Conservation (phyloP, 2,113 vertebrate genomes). For the Australoheros scitulus region DNA sequence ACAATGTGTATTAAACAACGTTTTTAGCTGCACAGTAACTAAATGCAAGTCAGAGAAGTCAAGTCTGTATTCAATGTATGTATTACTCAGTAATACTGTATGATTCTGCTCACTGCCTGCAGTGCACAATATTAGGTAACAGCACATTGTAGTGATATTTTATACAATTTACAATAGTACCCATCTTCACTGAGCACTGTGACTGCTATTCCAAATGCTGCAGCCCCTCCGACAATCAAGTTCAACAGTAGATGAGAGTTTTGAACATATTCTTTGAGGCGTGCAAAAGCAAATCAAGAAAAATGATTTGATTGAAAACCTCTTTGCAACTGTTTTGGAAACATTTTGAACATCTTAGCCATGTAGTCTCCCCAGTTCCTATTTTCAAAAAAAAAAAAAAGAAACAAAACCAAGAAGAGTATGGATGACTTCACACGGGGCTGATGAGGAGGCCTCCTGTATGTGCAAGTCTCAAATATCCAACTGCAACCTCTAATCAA, state of each 20-base stretch:
- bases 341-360: conserved; percentile 8
- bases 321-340: not conserved
- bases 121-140: conserved; percentile 64
- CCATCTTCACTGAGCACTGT: conserved; percentile 39
- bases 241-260: conserved; percentile 46
- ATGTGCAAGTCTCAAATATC: conserved; percentile 18
- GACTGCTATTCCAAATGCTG: conserved; percentile 27
- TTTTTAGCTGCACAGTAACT: conserved; percentile 66
- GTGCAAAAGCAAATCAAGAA: conserved; percentile 48
- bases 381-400: not conserved
- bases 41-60: conserved; percentile 57
- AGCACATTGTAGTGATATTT: conserved; percentile 43
- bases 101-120: conserved; percentile 68
- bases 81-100: conserved; percentile 65
- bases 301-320: conserved; percentile 23
- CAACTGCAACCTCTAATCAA: conserved; percentile 9
- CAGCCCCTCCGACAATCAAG: conserved; percentile 45
- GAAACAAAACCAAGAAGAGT: not conserved
- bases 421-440: conserved; percentile 7
- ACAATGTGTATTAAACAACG: conserved; percentile 50
- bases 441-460: conserved; percentile 28
- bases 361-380: conserved; percentile 3
- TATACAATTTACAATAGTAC: conserved; percentile 63
- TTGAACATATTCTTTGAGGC: conserved; percentile 45
- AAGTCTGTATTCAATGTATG: conserved; percentile 52